Conservation (phyloP, 2,888 invertebrate genomes). For the Eurytoma adleriae region DNA sequence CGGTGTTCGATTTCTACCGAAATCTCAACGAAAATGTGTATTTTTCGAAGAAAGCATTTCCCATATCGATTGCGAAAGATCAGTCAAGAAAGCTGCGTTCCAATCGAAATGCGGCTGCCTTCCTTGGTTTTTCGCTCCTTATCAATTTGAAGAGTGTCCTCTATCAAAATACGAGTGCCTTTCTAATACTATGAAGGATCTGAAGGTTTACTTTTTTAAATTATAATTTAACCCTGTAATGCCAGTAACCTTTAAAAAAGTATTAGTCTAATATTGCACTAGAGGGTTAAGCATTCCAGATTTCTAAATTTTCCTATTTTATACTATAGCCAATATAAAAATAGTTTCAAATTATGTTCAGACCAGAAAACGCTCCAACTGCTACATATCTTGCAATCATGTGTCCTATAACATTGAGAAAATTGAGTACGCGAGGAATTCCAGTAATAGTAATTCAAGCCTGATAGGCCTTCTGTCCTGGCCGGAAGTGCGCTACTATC, state of each 20-base stretch:
- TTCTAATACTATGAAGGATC: slow-evolving; percentile 64
- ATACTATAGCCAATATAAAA: too few relatives aligned
- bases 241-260: too few relatives aligned
- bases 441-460: neutral
- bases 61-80: slow-evolving; percentile 58
- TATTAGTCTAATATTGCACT: too few relatives aligned
- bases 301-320: too few relatives aligned
- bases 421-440: slow-evolving; percentile 76
- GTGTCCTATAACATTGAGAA: slow-evolving; percentile 87
- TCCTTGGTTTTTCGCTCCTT: slow-evolving; percentile 63
- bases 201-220: too few relatives aligned
- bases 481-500: slow-evolving; percentile 87
- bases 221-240: too few relatives aligned
- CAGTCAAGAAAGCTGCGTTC: slow-evolving; percentile 50
- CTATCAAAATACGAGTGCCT: slow-evolving; percentile 76
- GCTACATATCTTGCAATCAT: slow-evolving; percentile 86
- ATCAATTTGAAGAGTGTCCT: slow-evolving; percentile 56
- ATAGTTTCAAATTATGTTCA: too few relatives aligned
- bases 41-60: slow-evolving; percentile 81
- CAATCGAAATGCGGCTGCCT: slow-evolving; percentile 61
- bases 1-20: slow-evolving; percentile 71
- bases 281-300: too few relatives aligned
- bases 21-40: slow-evolving; percentile 84
- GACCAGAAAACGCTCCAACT: slow-evolving; percentile 76
- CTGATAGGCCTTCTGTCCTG: slow-evolving; percentile 74